phyloP scores from a whole-genome alignment of 2,113 vertebrate genomes.

The Hipposideros armiger region DNA sequence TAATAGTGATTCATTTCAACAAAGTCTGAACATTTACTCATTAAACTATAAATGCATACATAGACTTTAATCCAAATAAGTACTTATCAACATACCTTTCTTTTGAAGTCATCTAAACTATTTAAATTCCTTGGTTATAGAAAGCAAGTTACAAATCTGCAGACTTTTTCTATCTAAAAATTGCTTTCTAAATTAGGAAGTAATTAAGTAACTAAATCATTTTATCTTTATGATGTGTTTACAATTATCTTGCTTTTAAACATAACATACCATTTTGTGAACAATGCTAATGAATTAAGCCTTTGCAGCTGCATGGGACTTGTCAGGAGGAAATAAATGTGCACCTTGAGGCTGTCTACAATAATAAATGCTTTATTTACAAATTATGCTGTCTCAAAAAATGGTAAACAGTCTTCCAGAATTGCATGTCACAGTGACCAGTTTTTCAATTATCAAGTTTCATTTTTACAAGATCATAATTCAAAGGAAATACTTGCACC shows the following conservation, averaged over 20 bases:
- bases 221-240: neutral
- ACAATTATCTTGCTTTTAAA: slow-evolving; percentile 38
- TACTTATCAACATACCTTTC: neutral
- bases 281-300: slow-evolving; percentile 7
- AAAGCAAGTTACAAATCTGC: neutral
- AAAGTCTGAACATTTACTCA: neutral
- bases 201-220: slow-evolving; percentile 35
- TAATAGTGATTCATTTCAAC: neutral
- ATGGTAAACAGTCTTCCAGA: slow-evolving; percentile 32
- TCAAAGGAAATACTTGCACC: neutral
- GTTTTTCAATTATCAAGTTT: slow-evolving; percentile 60
- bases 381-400: slow-evolving; percentile 64
- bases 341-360: neutral
- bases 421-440: slow-evolving; percentile 51
- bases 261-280: neutral
- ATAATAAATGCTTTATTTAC: slow-evolving; percentile 70
- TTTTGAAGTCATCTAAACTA: neutral
- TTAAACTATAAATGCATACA: neutral
- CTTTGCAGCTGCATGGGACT: neutral
- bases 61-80: neutral
- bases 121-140: slow-evolving; percentile 1
- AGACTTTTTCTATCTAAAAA: neutral
- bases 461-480: slow-evolving; percentile 51
- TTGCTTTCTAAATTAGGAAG: neutral
- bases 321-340: slow-evolving; percentile 60